These are phyloP conservation scores for Pseudois nayaur DNA, from an alignment of 2,113 vertebrate genomes.

Conservation along the genomic window DNA sequence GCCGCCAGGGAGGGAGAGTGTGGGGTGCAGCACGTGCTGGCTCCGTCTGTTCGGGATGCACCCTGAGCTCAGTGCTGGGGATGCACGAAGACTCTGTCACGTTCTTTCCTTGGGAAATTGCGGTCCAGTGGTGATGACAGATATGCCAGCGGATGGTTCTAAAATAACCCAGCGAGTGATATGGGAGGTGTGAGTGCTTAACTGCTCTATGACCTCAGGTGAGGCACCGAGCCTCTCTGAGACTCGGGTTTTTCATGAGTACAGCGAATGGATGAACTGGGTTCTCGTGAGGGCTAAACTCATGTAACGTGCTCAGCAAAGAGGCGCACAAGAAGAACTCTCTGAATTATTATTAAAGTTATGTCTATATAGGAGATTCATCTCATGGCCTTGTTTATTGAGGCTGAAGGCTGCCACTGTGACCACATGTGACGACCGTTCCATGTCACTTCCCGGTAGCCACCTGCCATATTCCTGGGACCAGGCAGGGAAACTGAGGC, in stretches of 20 bases:
- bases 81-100: not conserved
- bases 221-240: not conserved
- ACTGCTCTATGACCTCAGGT: not conserved
- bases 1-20: not conserved
- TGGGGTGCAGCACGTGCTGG: no score
- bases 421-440: not conserved
- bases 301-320: not conserved
- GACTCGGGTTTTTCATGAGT: not conserved
- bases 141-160: not conserved
- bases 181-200: not conserved
- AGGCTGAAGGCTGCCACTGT: not conserved
- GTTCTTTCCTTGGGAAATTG: not conserved
- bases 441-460: not conserved
- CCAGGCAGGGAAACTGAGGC: constrained; percentile 41
- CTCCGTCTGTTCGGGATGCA: not conserved
- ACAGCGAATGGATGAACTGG: not conserved
- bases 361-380: not conserved
- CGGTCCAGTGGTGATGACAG: not conserved
- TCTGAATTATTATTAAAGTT: not conserved
- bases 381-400: not conserved
- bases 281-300: not conserved
- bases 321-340: not conserved
- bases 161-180: not conserved
- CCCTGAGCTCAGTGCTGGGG: not conserved
- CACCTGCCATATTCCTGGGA: not conserved